phyloP scores from a whole-genome alignment of 2,888 invertebrate genomes.

The Leptopilina myrica region DNA sequence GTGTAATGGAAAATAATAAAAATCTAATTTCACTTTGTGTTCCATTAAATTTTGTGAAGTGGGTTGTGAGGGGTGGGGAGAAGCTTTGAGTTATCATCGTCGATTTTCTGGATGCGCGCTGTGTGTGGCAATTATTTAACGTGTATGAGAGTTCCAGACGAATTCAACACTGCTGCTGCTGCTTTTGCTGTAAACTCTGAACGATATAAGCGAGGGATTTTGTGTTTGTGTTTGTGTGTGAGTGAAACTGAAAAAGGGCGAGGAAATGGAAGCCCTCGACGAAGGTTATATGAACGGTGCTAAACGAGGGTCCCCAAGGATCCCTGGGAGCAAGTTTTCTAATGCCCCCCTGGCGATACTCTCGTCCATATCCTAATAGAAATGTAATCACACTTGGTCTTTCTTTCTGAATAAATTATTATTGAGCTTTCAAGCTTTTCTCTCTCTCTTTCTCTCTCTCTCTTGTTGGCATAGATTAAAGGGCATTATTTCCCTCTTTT shows the following conservation, averaged over 20 bases:
- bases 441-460: background rate
- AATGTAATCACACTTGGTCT: constrained; percentile 56
- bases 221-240: no score
- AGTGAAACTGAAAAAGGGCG: constrained; percentile 35
- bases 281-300: constrained; percentile 48
- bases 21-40: constrained; percentile 20
- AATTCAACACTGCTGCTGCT: constrained; percentile 4
- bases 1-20: constrained; percentile 19
- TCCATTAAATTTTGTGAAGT: constrained; percentile 5
- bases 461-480: constrained; percentile 21
- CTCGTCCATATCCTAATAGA: constrained; percentile 55
- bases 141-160: constrained; percentile 33
- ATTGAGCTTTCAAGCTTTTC: constrained; percentile 50
- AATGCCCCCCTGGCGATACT: constrained; percentile 51
- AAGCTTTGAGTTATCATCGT: constrained; percentile 10
- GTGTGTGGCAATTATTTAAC: constrained; percentile 13
- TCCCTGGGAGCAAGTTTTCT: constrained; percentile 24
- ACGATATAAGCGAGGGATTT: background rate
- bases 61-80: background rate
- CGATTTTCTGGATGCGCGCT: constrained; percentile 14
- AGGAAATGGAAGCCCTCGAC: constrained; percentile 40
- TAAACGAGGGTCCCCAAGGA: constrained; percentile 50
- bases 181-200: background rate
- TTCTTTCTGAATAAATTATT: constrained; percentile 57
- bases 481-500: background rate